Conservation (phyloP, 1,140 invertebrate genomes). For the Proctacanthus coquilletti region DNA sequence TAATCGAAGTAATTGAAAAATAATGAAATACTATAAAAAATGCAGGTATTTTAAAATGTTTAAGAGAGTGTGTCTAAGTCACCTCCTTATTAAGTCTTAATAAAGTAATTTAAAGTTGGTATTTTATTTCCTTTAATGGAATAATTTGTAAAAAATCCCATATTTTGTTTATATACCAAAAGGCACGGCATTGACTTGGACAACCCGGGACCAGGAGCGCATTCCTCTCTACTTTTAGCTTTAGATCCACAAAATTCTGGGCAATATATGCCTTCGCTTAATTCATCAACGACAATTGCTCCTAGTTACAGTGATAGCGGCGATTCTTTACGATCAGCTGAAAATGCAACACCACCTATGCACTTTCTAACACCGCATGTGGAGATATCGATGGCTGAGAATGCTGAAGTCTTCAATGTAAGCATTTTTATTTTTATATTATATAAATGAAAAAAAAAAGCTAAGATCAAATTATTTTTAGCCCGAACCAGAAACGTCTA, state of each 20-base stretch:
- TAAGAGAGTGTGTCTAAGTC: too few relatives aligned
- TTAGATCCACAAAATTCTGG: slow-evolving; percentile 42
- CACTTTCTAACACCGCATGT: slow-evolving; percentile 79
- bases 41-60: too few relatives aligned
- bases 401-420: slow-evolving; percentile 31
- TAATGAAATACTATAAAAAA: too few relatives aligned
- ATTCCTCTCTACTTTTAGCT: slow-evolving; percentile 44
- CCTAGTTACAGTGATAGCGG: slow-evolving; percentile 57
- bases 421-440: slow-evolving; percentile 10
- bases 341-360: slow-evolving; percentile 74
- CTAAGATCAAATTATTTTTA: background rate
- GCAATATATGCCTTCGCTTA: slow-evolving; percentile 26
- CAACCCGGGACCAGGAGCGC: slow-evolving; percentile 64
- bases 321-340: slow-evolving; percentile 58
- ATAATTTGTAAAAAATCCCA: background rate
- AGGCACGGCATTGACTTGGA: slow-evolving; percentile 79
- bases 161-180: slow-evolving; percentile 1
- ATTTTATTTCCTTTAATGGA: slow-evolving; percentile 2
- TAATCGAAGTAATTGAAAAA: too few relatives aligned
- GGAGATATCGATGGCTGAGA: slow-evolving; percentile 73
- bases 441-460: background rate
- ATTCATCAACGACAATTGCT: slow-evolving; percentile 30
- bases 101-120: too few relatives aligned
- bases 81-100: too few relatives aligned
- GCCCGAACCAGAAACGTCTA: slow-evolving; percentile 1